These are phyloP conservation scores for Rhogogaster chlorosoma DNA, from an alignment of 2,888 invertebrate species.

Conservation along the genomic window DNA sequence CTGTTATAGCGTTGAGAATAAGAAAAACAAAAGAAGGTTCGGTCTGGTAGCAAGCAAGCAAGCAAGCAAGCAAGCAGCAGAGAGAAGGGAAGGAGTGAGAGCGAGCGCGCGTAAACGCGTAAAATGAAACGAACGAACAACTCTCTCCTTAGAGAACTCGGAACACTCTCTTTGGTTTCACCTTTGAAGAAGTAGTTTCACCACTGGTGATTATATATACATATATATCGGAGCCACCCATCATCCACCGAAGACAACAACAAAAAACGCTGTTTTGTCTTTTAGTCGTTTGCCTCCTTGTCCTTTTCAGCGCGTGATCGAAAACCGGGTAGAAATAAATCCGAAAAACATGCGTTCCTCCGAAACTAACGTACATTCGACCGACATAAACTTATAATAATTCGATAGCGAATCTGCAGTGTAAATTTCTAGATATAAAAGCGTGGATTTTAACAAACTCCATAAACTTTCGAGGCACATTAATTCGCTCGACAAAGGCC, in stretches of 20 bases:
- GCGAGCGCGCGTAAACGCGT: conserved; percentile 4
- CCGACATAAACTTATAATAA: background rate
- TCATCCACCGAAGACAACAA: background rate
- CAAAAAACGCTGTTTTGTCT: background rate
- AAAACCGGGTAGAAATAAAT: background rate
- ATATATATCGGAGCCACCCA: background rate
- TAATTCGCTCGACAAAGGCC: background rate
- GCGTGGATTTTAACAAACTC: background rate
- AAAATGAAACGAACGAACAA: conserved; percentile 54
- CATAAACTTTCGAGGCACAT: background rate
- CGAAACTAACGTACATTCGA: background rate
- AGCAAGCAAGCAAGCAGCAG: background rate
- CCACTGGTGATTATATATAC: conserved; percentile 19
- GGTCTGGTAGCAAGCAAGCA: background rate
- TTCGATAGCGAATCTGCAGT: background rate
- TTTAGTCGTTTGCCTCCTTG: background rate
- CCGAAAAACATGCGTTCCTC: background rate
- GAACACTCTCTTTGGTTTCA: conserved; percentile 65
- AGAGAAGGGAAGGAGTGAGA: conserved; percentile 8
- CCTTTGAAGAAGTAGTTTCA: conserved; percentile 53
- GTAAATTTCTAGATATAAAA: background rate
- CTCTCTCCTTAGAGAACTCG: conserved; percentile 62
- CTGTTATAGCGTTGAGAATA: background rate
- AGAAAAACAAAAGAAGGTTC: conserved; percentile 9
- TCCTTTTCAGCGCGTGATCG: background rate